Conservation (phyloP, 2,888 invertebrate species). For the Parnassius mnemosyne region DNA sequence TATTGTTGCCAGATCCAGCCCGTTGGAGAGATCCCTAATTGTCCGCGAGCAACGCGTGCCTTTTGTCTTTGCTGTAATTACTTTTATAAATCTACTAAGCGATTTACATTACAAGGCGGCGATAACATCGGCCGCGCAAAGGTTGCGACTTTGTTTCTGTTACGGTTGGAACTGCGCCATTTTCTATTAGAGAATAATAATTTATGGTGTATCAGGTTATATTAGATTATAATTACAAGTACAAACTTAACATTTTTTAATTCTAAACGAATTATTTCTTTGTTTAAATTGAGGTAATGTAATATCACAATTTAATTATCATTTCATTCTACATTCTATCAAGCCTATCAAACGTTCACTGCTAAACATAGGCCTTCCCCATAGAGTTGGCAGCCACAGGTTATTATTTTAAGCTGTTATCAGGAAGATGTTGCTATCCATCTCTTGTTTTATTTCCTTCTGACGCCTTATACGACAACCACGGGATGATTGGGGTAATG, state of each 20-base stretch:
- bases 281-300: conserved; percentile 19
- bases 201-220: conserved; percentile 35
- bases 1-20: conserved; percentile 48
- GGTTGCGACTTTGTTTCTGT: conserved; percentile 39
- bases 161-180: conserved; percentile 34
- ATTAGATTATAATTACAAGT: conserved; percentile 34
- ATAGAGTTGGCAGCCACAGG: no score
- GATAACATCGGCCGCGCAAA: conserved; percentile 36
- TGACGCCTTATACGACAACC: no score
- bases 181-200: conserved; percentile 39
- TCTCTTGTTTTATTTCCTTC: no score
- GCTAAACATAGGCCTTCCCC: no score
- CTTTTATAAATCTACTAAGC: conserved; percentile 36
- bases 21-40: conserved; percentile 41
- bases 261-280: conserved; percentile 5
- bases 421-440: no score
- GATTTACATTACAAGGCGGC: conserved; percentile 35
- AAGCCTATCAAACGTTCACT: no score
- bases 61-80: conserved; percentile 39
- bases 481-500: no score
- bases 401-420: no score
- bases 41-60: conserved; percentile 42
- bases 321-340: no score
- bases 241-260: conserved; percentile 6
- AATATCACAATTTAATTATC: conserved; percentile 7